phyloP scores from a whole-genome alignment of 2,888 invertebrate genomes.

The Dryobotodes eremita region DNA sequence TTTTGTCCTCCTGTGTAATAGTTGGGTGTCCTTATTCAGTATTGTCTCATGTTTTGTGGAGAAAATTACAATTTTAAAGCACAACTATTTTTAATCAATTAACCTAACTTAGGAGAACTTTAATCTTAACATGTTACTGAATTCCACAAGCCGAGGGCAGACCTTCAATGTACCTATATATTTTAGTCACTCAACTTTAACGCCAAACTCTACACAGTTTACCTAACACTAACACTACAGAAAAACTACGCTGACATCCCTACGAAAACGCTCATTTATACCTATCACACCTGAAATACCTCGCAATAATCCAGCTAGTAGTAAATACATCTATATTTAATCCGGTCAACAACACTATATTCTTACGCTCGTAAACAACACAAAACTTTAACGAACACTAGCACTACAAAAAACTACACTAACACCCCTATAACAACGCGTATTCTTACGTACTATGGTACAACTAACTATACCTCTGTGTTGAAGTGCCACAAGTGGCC shows the following conservation, averaged over 20 bases:
- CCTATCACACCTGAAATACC: background rate
- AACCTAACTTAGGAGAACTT: too few relatives aligned
- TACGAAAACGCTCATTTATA: background rate
- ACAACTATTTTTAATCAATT: background rate
- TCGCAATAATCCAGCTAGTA: too few relatives aligned
- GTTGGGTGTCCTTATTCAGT: background rate
- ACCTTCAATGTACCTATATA: background rate
- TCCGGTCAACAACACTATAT: background rate
- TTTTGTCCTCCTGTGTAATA: too few relatives aligned
- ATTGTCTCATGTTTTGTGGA: background rate
- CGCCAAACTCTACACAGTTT: background rate
- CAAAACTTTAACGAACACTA: background rate
- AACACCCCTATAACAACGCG: background rate
- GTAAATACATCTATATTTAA: background rate
- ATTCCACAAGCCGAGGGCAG: background rate
- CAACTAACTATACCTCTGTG: constrained; percentile 7
- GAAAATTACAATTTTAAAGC: constrained; percentile 3
- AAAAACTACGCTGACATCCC: background rate
- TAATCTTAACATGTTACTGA: background rate
- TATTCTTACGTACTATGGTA: background rate
- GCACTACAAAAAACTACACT: background rate
- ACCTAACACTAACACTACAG: background rate
- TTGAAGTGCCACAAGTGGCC: constrained; percentile 43
- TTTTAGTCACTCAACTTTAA: too few relatives aligned
- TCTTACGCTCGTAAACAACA: background rate